Evolutionary conservation across 2,888 invertebrate species (phyloP), one percentile per base, ranked within the genome.

Genomic region (Rosalia funebris): DNA sequence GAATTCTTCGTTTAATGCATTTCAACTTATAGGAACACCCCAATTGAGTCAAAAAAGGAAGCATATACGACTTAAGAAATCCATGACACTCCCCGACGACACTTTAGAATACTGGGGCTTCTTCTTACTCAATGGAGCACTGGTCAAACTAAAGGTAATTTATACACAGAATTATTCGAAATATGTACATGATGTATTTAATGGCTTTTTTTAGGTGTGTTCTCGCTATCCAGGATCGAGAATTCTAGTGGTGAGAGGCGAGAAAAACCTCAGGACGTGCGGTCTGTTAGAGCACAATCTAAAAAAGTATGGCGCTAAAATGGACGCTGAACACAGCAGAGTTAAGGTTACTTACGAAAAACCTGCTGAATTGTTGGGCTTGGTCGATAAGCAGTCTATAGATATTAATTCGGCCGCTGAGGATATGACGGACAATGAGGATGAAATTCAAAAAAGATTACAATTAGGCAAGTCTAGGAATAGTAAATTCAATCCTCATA

Each of bases 21-120:
- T 79, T 58, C 81, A 80, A 58, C 62, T 81, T 20, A 68, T 66
- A 7, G 75, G 76, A 12, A 86, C 84, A 66, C 93, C 93, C 2
- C 87, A 88, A 81, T 82, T 91, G 62, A 88, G 91, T 45, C 75
- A 78, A 0, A 88, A 86, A 72, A 86, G 87, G 48, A 92, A 91
- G 79, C 91, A 92, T 74, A 89, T 92, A 69, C 83, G 89, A 67
- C 82, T 93, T 69, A 91, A 89, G 77, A 93, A 93, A 76, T 91
- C 91, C 3, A 92, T 94, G 91, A 86, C 84, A 1, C 81, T 94
- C 63, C 92, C 92, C 0, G 93, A 93, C 78, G 93, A 93, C 73
- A 92, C 93, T 7, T 81, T 93, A 31, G 93, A 94, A 79, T 94
- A 93, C 79, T 94, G 93, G 93, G 93, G 93, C 1, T 93, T 94